Evolutionary conservation across 2,113 vertebrate species (phyloP).

Genomic region (Tor tambroides): DNA sequence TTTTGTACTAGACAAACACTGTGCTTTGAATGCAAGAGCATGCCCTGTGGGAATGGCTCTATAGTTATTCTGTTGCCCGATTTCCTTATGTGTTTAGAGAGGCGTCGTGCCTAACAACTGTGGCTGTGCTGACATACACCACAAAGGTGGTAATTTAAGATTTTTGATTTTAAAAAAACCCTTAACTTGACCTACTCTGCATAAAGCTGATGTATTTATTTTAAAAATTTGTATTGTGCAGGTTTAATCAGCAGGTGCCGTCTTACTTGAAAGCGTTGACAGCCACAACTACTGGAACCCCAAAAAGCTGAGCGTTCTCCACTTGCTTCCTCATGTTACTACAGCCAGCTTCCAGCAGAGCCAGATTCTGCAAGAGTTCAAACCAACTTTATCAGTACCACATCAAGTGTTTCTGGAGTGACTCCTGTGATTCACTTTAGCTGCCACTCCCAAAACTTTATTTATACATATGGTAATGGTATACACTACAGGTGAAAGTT

Average conservation of each 20-base stretch:
- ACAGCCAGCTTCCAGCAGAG: conserved; percentile 90
- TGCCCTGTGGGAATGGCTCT: too few relatives aligned
- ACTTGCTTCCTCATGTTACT: conserved; percentile 95
- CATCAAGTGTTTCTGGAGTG: background rate
- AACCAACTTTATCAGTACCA: background rate
- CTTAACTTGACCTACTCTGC: background rate
- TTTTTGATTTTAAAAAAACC: too few relatives aligned
- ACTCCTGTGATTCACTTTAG: background rate
- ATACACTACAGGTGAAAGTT: background rate
- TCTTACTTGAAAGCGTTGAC: conserved; percentile 96
- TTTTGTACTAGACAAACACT: background rate
- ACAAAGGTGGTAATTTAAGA: too few relatives aligned
- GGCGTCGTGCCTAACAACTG: too few relatives aligned
- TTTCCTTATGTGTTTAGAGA: too few relatives aligned
- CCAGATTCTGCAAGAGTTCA: conserved; percentile 83
- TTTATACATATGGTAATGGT: background rate
- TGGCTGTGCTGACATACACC: too few relatives aligned
- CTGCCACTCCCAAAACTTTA: background rate
- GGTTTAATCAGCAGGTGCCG: background rate
- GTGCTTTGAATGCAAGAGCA: background rate
- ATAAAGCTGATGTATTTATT: background rate
- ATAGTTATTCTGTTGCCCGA: too few relatives aligned
- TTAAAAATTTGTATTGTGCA: background rate
- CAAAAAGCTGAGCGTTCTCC: conserved; percentile 89
- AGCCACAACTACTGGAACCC: conserved; percentile 92